Evolutionary conservation across 2,888 invertebrate species (phyloP), one percentile per base, ranked within the genome.

Genomic region (Erynnis tages): DNA sequence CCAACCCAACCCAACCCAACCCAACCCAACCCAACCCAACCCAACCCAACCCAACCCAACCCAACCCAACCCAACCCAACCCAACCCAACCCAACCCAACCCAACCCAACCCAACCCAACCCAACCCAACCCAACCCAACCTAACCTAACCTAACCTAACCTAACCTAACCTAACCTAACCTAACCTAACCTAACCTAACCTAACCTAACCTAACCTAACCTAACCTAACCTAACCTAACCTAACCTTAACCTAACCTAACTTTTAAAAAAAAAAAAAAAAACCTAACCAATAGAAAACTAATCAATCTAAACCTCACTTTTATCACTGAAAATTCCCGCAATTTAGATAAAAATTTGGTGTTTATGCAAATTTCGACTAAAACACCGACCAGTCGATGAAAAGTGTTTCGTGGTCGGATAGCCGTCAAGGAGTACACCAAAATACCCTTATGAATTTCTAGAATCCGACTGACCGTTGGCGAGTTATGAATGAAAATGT

Each of bases 51-150:
- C 35, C 17, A 35, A 35, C 35, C 35, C 17, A 35, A 35, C 35
- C 35, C 17, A 35, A 35, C 35, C 32, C 17, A 35, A 49, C 49
- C 49, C 43, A 47, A 52, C 37, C 48, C 35, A 43, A 48, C 43
- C 43, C 37, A 46, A 47, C 46, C 53, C 47, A 47, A 37, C 43
- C 54, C 30, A 48, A 43, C 43, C 54, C 37, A 48, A 48, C 52
- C 52, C 52, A 52, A 52, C 50, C 34, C 40, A 34, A 40, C 32
- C 50, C 46, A 41, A 46, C 46, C 41, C 50, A 50, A 50, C 53
- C 41, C 25, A 34, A 48, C 48, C 55, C 54, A 47, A 47, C 47
- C 38, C 38, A 47, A 47, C 47, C 38, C 38, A 47, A 47, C 48
- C 41, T 49, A 49, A 49, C 48, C 41, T 49, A 49, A 49, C 34